phyloP scores from a whole-genome alignment of 2,888 invertebrate genomes.

The Emesis furor region DNA sequence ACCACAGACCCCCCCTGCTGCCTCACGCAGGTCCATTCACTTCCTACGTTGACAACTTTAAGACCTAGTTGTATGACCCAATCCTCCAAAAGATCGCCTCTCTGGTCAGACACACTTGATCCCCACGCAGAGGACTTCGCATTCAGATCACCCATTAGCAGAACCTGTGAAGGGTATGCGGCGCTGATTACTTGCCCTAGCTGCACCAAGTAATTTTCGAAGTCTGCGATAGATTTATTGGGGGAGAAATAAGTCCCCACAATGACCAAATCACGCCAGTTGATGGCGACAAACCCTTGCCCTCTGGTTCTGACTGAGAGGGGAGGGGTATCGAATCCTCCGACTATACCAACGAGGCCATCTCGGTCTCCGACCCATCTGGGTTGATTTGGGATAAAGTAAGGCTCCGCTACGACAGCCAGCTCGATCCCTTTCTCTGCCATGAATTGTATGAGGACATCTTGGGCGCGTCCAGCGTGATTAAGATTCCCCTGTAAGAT shows the following conservation, averaged over 20 bases:
- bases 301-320: background rate
- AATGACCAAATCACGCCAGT: background rate
- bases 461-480: background rate
- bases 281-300: conserved; percentile 7
- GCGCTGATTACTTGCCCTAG: too few species aligned
- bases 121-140: conserved; percentile 2
- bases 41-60: background rate
- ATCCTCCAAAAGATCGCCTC: background rate
- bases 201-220: too few species aligned
- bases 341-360: background rate
- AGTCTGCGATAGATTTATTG: too few species aligned
- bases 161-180: too few species aligned
- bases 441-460: background rate
- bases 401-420: conserved; percentile 11
- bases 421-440: background rate
- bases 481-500: conserved; percentile 13
- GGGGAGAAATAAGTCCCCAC: too few species aligned
- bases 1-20: background rate
- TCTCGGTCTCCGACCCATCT: conserved; percentile 6
- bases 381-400: conserved; percentile 3
- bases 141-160: background rate
- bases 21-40: conserved; percentile 6
- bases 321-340: background rate
- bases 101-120: background rate
- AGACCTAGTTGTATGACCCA: background rate